These are phyloP conservation scores for Eupelmus urozonus DNA, from an alignment of 2,888 invertebrate genomes.

Conservation along the genomic window DNA sequence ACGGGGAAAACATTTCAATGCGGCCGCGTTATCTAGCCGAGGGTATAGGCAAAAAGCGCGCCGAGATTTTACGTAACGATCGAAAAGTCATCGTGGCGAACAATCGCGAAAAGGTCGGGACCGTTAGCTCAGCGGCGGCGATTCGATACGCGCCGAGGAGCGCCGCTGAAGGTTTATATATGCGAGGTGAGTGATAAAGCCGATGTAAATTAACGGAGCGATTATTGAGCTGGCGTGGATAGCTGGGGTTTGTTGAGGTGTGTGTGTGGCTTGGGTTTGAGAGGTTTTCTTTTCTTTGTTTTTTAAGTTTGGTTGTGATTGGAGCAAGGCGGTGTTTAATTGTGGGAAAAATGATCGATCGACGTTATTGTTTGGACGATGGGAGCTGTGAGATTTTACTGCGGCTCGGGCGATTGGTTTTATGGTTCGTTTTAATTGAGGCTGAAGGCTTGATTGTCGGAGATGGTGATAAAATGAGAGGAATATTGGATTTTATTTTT, in stretches of 20 bases:
- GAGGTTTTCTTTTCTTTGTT: no score
- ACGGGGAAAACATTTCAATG: neutral
- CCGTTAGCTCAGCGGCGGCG: neutral
- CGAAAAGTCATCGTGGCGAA: slow-evolving; percentile 35
- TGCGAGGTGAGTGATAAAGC: neutral
- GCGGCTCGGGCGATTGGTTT: slow-evolving; percentile 12
- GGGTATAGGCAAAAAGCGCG: neutral
- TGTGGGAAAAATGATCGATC: slow-evolving; percentile 5
- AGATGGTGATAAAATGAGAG: neutral
- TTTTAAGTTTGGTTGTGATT: no score
- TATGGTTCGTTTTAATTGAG: slow-evolving; percentile 26
- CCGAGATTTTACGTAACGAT: slow-evolving; percentile 39
- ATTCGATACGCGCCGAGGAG: slow-evolving; percentile 4
- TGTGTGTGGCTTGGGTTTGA: no score
- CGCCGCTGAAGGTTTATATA: neutral
- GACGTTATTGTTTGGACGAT: neutral
- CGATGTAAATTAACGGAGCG: slow-evolving; percentile 41
- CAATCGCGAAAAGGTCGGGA: slow-evolving; percentile 13
- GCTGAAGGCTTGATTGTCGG: slow-evolving; percentile 18
- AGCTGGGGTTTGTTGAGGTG: no score
- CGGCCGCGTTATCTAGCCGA: no score
- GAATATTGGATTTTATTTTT: no score
- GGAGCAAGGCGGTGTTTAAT: neutral
- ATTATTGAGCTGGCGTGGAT: no score
- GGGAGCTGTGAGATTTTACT: slow-evolving; percentile 5